Evolutionary conservation across 2,888 invertebrate genomes (phyloP).

Genomic region (Caenorhabditis japonica): DNA sequence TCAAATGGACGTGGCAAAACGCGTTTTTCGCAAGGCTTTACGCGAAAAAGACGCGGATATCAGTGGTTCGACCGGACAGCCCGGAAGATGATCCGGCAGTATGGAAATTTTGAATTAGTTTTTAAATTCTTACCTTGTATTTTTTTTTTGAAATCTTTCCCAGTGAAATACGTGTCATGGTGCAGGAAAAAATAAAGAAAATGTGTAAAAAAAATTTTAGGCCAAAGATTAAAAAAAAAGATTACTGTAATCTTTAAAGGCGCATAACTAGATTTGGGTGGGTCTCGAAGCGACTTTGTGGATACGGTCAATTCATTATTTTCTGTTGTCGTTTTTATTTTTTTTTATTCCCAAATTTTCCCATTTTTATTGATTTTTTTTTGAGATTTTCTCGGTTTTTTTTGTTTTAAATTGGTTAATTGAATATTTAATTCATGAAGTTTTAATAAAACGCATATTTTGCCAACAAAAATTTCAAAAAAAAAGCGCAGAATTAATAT

Average conservation of each 20-base stretch:
- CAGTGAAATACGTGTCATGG: slow-evolving; percentile 4
- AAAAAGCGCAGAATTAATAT: no score
- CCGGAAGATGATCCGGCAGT: slow-evolving; percentile 13
- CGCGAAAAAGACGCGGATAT: slow-evolving; percentile 10
- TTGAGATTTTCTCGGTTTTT: no score
- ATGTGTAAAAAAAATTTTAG: not conserved
- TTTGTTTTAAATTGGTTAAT: no score
- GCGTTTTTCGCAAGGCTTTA: slow-evolving; percentile 30
- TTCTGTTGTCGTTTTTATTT: not conserved
- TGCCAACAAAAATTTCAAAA: no score
- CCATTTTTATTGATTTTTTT: no score
- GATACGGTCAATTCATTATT: not conserved
- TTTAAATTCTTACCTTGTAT: not conserved
- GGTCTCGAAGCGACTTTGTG: not conserved
- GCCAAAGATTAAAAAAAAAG: not conserved
- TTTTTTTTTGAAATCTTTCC: not conserved
- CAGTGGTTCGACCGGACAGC: slow-evolving; percentile 19
- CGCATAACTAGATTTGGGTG: not conserved
- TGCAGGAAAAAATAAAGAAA: slow-evolving; percentile 15
- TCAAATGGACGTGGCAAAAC: slow-evolving; percentile 43
- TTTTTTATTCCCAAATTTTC: not conserved
- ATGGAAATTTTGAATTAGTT: slow-evolving; percentile 25
- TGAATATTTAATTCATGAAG: no score
- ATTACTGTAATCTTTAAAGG: not conserved
- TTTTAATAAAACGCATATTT: no score